These are phyloP conservation scores for Stramonita haemastoma DNA, from an alignment of 2,888 invertebrate species.

Conservation along the genomic window DNA sequence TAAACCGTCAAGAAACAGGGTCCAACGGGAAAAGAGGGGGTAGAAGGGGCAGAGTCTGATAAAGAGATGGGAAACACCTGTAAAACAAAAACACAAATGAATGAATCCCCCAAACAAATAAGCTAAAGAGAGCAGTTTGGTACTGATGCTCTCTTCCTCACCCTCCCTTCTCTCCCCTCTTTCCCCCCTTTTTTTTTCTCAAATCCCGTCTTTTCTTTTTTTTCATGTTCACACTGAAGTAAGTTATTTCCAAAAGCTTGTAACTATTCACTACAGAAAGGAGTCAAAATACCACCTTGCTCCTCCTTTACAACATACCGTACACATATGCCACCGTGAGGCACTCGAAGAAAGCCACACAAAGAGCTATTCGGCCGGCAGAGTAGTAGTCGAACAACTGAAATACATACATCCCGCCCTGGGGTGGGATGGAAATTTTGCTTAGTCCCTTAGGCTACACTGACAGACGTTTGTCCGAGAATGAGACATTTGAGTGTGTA, in stretches of 20 bases:
- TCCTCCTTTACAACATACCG: constrained; percentile 78
- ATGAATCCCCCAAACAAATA: too few species aligned
- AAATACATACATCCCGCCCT: constrained; percentile 85
- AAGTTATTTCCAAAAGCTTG: too few species aligned
- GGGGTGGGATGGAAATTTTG: constrained; percentile 37
- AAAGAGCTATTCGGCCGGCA: constrained; percentile 82
- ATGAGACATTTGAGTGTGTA: too few species aligned
- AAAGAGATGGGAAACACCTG: too few species aligned
- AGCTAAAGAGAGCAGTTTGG: too few species aligned
- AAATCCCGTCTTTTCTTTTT: too few species aligned
- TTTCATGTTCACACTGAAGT: too few species aligned
- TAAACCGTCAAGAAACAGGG: too few species aligned
- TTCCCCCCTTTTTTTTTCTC: not conserved
- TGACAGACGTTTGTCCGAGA: too few species aligned
- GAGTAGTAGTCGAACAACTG: constrained; percentile 84
- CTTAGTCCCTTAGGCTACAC: constrained; percentile 26
- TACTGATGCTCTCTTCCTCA: not conserved
- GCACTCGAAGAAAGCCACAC: constrained; percentile 85
- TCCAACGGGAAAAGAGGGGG: too few species aligned
- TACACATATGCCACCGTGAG: constrained; percentile 90
- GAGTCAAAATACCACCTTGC: constrained; percentile 42
- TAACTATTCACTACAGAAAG: not conserved
- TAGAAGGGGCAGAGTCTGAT: too few species aligned
- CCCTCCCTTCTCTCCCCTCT: not conserved
- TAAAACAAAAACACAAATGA: too few species aligned